Percentiles rank a stretch among this genome's conserved stretches.
phyloP scores from a whole-genome alignment of 2,888 invertebrate species.

The Cerastoderma edule region DNA sequence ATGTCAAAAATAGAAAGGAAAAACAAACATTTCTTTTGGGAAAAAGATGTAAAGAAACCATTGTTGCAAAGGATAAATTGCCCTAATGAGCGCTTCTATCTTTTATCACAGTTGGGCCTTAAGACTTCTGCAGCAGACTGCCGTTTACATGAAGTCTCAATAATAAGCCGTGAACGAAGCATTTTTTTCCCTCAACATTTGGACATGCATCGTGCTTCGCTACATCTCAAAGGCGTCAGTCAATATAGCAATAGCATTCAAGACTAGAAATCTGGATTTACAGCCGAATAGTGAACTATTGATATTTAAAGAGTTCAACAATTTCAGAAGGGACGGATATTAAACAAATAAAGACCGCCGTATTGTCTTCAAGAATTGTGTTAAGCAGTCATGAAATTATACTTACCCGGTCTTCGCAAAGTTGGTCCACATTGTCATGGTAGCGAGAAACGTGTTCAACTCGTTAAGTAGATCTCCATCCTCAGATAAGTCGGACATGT shows the following conservation, averaged over 20 bases:
- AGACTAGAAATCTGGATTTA: not conserved
- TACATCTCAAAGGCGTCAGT: too few species aligned
- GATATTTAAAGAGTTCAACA: not conserved
- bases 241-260: not conserved
- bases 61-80: too few species aligned
- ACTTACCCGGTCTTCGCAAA: constrained; percentile 26
- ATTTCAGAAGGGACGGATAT: not conserved
- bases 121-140: too few species aligned
- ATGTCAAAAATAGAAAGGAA: not conserved
- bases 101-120: too few species aligned
- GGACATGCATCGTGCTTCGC: too few species aligned
- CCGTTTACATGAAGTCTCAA: too few species aligned
- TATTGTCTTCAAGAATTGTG: not conserved
- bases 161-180: too few species aligned
- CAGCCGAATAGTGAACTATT: not conserved
- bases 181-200: too few species aligned
- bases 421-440: constrained; percentile 22
- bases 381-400: too few species aligned
- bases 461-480: too few species aligned
- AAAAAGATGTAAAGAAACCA: not conserved
- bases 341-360: not conserved
- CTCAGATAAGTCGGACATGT: not conserved
- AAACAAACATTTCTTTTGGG: not conserved
- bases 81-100: too few species aligned
- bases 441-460: not conserved